Percentiles rank a stretch among this genome's conserved stretches.
phyloP scores from a whole-genome alignment of 2,888 invertebrate genomes.

The Philaethria dido region DNA sequence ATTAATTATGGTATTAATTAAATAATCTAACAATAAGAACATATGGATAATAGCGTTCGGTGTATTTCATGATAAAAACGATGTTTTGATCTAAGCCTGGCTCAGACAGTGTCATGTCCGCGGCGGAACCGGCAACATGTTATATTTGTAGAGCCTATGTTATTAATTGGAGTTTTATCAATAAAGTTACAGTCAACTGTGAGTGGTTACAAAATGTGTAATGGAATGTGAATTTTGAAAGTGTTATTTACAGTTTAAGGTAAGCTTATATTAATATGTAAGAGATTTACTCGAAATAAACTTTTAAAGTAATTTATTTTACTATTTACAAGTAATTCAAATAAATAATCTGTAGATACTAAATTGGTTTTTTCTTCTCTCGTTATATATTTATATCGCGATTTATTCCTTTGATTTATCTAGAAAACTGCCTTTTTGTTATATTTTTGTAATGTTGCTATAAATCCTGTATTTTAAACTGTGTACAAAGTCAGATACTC shows the following conservation, averaged over 20 bases:
- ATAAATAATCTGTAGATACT: no score
- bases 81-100: constrained; percentile 14
- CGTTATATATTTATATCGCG: no score
- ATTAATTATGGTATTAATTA: no score
- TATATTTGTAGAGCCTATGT: neutral
- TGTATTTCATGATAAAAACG: constrained; percentile 33
- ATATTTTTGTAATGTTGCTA: no score
- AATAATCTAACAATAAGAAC: neutral
- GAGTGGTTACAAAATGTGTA: neutral
- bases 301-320: no score
- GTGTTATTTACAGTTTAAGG: neutral
- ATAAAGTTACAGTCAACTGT: neutral
- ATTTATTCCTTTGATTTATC: no score
- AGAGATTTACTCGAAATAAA: no score
- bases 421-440: no score
- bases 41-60: constrained; percentile 10
- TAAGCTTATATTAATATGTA: neutral
- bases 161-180: neutral
- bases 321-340: no score
- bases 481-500: no score
- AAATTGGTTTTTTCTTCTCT: no score
- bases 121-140: constrained; percentile 31
- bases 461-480: no score
- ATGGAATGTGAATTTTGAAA: neutral
- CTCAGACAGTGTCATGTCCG: constrained; percentile 31